phyloP scores from a whole-genome alignment of 35 echinoderm and acorn worm genomes.

The Holothuria glaberrima region DNA sequence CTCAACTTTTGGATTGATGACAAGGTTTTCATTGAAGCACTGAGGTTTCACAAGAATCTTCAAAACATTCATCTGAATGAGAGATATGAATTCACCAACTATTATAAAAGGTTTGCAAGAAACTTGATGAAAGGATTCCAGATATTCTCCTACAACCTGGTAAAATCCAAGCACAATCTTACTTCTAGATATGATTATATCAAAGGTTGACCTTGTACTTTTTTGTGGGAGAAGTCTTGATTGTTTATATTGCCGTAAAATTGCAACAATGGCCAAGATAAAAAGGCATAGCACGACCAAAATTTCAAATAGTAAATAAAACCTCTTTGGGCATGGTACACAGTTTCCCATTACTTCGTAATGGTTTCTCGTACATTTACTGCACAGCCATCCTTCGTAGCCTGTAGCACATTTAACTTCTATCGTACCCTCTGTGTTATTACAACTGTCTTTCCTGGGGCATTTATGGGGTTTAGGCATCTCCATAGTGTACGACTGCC shows the following conservation, averaged over 20 bases:
- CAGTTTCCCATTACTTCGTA: constrained; percentile 16
- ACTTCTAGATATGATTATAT: not conserved
- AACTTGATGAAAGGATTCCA: not conserved
- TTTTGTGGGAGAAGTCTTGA: not conserved
- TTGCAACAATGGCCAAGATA: not conserved
- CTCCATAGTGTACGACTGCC: not conserved
- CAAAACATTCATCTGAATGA: not conserved
- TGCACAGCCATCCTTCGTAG: constrained; percentile 29
- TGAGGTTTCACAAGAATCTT: not conserved
- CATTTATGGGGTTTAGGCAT: constrained; percentile 46
- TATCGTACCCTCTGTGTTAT: not conserved
- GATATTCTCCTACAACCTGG: constrained; percentile 6
- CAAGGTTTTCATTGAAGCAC: not conserved
- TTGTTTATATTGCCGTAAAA: not conserved
- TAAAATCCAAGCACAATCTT: constrained; percentile 19
- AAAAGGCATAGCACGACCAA: not conserved
- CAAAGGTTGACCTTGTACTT: not conserved
- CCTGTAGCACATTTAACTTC: constrained; percentile 3
- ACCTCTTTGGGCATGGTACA: not conserved
- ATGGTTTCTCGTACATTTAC: not conserved
- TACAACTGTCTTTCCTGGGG: not conserved
- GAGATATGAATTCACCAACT: not conserved
- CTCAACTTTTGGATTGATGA: not conserved
- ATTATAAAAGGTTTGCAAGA: not conserved
- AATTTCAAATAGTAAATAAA: not conserved